Evolutionary conservation across 2,797 vertebrate genomes (phyloP), one percentile per base, ranked within the genome.

Genomic region (Fistularia tabacaria): DNA sequence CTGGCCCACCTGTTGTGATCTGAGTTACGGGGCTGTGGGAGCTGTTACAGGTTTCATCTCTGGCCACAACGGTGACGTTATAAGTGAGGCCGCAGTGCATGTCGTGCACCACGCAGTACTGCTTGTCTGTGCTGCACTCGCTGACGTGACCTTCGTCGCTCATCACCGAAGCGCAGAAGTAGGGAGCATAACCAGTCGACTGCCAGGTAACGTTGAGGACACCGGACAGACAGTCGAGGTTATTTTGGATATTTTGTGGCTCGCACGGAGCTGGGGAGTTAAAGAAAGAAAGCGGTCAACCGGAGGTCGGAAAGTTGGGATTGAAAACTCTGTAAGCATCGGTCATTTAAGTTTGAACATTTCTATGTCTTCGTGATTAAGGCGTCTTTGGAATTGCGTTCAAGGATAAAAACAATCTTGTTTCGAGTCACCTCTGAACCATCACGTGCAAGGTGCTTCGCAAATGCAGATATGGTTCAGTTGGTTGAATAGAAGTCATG

Each of bases 141-240:
- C 46, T 65, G 39, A 54, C 3, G 2, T 74, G 49, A 37, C 81
- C 87, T 0, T 41, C 12, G 44, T 71, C 73, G 78, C 76, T 85
- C 48, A 36, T 53, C 53, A 88, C 80, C 0, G 59, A 69, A 59
- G 81, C 44, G 0, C 6, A 67, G 76, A 89, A 92, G 15, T 44
- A n/a, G 1, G 53, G 25, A 39, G 80, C 79, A 12, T 76, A 49
- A 12, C 76, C 83, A 0, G 25, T 78, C 4, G 76, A 85, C 46
- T 82, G 57, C 92, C 92, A 93, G 37, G 84, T 88, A 11, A 92
- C 49, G 6, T 88, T 87, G 39, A 90, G 83, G 39, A 80, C 69
- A 1, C 85, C 87, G 9, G 85, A 72, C 37, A 71, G 73, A 66
- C 91, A 93, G 41, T 82, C 64, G 0, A 91, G 73, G 37, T 69